Base-by-base conservation (phyloP, 1,140 invertebrate genomes). In the Ceratina australensis region DNA sequence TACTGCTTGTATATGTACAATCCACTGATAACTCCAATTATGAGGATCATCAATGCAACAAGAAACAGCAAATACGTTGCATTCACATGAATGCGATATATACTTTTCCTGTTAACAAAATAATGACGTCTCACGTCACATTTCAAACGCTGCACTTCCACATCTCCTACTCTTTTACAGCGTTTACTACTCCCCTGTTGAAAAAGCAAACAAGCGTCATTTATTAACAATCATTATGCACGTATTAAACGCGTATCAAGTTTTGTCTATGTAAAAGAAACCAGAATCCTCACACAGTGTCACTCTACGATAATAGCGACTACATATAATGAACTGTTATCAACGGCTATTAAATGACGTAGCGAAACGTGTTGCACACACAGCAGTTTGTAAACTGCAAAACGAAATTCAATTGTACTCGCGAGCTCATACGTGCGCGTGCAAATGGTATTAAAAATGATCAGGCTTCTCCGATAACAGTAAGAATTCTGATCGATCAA, bases 1-100 rank as follows among this genome's bases (percentile, higher is more conserved):
- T 96, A 96, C 72, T 96, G 94, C n/a, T 94, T 94, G 90, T 97
- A 97, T 26, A 98, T 91, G 85, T 95, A 95, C 56, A 96, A 93
- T 18, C 96, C 96, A 28, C 95, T 95, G 66, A 96, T 93, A 47
- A 97, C 94, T 8, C 96, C 96, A 84, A 96, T 94, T 60, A 95
- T 93, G 86, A 97, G 94, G 2, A 97, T 95, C 49, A 96, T 87
- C 1, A 97, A 85, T 0, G 95, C 95, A 28, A 95, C 94, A 24
- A 97, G 90, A 68, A 96, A 94, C n/a, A 97, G 90, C 83, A 95
- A 95, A 26, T 96, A 91, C 22, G 95, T 95, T 57, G 95, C 95
- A 69, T 94, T 93, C 22, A 93, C 93, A 80, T 93, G 94, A 47
- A 94, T 93, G 60, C 93, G 92, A 8, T 87, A 81, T 42, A 89